A percentile compares a stretch with the other conserved stretches of the same genome.
phyloP scores from a whole-genome alignment of 2,797 vertebrate species.

The Adrianichthys oophorus region DNA sequence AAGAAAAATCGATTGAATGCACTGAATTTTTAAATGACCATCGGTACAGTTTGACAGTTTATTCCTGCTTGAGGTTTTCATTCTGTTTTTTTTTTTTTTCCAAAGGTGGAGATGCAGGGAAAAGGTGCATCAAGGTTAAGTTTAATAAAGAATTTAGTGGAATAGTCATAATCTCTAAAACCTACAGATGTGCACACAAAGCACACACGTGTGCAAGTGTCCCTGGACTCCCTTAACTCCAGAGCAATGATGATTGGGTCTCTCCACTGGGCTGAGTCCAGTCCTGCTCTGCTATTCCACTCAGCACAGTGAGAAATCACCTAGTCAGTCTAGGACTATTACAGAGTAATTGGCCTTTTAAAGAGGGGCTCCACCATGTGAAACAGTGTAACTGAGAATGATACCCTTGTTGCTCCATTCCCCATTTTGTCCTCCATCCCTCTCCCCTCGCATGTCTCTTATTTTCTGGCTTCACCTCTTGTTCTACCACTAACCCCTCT shows the following conservation, averaged over 20 bases:
- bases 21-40: conserved; percentile 9
- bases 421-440: conserved; percentile 48
- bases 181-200: conserved; percentile 20
- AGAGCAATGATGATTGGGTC: conserved; percentile 69
- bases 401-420: conserved; percentile 53
- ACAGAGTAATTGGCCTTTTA: conserved; percentile 80
- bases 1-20: conserved; percentile 14
- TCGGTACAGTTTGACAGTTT: not conserved
- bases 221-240: conserved; percentile 63
- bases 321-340: conserved; percentile 73
- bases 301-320: conserved; percentile 74
- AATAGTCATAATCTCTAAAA: conserved; percentile 54
- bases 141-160: conserved; percentile 52
- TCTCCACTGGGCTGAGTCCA: conserved; percentile 71
- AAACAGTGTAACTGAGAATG: conserved; percentile 76
- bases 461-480: conserved; percentile 28
- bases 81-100: not conserved
- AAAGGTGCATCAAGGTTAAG: conserved; percentile 55
- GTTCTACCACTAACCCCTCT: not conserved
- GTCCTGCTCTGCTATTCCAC: conserved; percentile 66
- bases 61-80: conserved; percentile 2
- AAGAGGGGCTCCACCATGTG: conserved; percentile 76
- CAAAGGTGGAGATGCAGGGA: conserved; percentile 4
- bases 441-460: conserved; percentile 20
- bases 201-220: conserved; percentile 12